Base-by-base conservation (phyloP, 2,113 vertebrate genomes). In the Brienomyrus longianalis region DNA sequence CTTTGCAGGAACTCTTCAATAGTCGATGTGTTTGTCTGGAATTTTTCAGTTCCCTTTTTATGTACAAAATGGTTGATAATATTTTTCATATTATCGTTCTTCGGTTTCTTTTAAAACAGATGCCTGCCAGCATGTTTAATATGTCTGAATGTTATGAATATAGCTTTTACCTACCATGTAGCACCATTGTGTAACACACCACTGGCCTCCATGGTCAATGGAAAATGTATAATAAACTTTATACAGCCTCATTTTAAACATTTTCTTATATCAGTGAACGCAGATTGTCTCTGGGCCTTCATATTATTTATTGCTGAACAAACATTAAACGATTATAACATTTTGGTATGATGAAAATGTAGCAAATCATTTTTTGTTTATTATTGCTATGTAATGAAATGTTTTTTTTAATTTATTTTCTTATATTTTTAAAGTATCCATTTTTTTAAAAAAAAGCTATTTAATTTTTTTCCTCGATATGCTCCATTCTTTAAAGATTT, bases 211-310 rank as follows among this genome's bases (percentile, higher is more conserved):
- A 91, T 92, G 89, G 89, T 62, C 66, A 88, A 92, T 92, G 90
- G 88, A 39, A 90, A 90, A 89, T 94, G 93, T 93, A 93, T 89
- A 94, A 93, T 94, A 94, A 94, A 94, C 91, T 92, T 93, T 93
- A 92, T 94, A 93, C 92, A 91, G 91, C 91, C 91, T 51, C 27
- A 21, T 50, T 54, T 85, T 50, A 66, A 43, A 31, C 43, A 56
- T 27, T 74, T 74, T 4, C 89, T 88, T 47, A 70, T 86, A 5
- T 91, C 35, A 80, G 35, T 88, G 35, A 52, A 39, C 3, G 23
- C 35, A 62, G 35, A 77, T 17, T 80, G 27, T 77, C 31, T 77
- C 70, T 35, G 66, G 27, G 4, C 31, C 27, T 77, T 77, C 35
- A 39, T 19, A 77, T 77, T 11, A 77, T 77, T 77, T 77, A 77